These are phyloP conservation scores for Microcebus lehilahytsara DNA, from an alignment of 2,113 vertebrate species.

Conservation along the genomic window DNA sequence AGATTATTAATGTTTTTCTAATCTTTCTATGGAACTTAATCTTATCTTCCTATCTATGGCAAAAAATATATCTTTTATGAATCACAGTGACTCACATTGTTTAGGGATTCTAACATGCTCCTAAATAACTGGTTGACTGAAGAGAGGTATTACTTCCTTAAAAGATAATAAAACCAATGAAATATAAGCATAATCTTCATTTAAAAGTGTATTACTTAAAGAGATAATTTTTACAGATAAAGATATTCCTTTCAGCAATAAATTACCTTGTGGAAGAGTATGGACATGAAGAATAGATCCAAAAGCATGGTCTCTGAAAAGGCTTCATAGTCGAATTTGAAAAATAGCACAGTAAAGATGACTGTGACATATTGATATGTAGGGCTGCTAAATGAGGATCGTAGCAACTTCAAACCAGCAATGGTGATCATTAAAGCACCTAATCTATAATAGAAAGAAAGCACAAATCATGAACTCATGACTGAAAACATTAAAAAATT, in stretches of 20 bases:
- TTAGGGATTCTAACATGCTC: neutral
- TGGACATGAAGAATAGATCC: conserved; percentile 98
- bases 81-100: neutral
- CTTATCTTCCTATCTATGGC: neutral
- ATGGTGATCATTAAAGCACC: conserved; percentile 97
- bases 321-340: conserved; percentile 96
- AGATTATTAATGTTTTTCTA: conserved; percentile 2
- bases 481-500: neutral
- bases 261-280: conserved; percentile 97
- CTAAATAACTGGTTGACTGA: neutral
- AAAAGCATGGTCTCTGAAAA: conserved; percentile 97
- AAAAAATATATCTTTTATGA: neutral
- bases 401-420: conserved; percentile 96
- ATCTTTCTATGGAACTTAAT: neutral
- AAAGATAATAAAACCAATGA: neutral
- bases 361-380: conserved; percentile 97
- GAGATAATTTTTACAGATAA: neutral
- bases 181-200: neutral
- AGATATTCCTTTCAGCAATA: neutral
- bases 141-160: neutral
- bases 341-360: conserved; percentile 98
- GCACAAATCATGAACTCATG: conserved; percentile 19
- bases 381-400: conserved; percentile 96
- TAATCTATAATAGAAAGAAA: conserved; percentile 83
- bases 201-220: neutral